phyloP scores from a whole-genome alignment of 2,113 vertebrate species.

The Aspidoscelis tigris region DNA sequence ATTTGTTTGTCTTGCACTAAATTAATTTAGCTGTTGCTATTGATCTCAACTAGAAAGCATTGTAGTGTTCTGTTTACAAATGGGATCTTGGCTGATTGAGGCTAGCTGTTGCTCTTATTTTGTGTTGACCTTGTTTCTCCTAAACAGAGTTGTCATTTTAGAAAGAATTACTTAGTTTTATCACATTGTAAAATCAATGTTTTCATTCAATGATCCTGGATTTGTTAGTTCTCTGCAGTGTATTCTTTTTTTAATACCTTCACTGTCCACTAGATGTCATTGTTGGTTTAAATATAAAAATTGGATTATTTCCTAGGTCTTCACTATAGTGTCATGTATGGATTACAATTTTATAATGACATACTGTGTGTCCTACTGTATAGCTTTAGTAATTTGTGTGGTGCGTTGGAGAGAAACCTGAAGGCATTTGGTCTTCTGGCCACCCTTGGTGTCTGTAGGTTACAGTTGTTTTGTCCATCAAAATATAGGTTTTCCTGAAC shows the following conservation, averaged over 20 bases:
- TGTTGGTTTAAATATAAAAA: slow-evolving; percentile 59
- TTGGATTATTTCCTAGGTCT: background rate
- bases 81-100: background rate
- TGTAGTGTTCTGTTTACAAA: background rate
- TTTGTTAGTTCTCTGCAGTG: background rate
- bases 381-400: background rate
- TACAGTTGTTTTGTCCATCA: background rate
- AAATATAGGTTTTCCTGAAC: slow-evolving; percentile 9
- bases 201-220: background rate
- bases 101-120: background rate
- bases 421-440: background rate
- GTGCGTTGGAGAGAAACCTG: background rate
- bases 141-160: background rate
- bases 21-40: background rate
- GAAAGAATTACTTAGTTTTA: background rate
- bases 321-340: background rate
- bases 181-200: background rate
- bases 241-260: slow-evolving; percentile 18
- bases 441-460: background rate
- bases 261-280: slow-evolving; percentile 76
- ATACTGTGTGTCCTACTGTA: background rate
- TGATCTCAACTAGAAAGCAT: background rate
- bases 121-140: background rate
- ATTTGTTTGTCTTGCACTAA: background rate
- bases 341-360: background rate